phyloP scores from a whole-genome alignment of 2,113 vertebrate genomes.

The Chionis minor region DNA sequence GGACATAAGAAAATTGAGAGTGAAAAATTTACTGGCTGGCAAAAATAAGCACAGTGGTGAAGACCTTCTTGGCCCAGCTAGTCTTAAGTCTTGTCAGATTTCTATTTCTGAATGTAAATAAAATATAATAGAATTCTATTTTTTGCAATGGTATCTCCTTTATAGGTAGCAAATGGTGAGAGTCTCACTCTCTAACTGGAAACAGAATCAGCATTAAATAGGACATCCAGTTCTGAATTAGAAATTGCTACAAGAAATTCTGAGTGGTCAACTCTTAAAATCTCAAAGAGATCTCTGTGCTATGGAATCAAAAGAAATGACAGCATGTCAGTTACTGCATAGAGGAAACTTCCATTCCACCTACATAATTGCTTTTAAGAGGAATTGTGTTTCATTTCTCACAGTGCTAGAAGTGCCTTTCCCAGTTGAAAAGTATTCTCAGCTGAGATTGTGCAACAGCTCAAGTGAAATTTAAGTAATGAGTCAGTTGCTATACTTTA shows the following conservation, averaged over 20 bases:
- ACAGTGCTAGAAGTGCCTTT: background rate
- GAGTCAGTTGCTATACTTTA: background rate
- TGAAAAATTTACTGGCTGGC: background rate
- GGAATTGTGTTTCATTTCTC: background rate
- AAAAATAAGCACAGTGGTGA: background rate
- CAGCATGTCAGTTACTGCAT: background rate
- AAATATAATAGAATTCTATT: background rate
- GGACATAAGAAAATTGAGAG: background rate
- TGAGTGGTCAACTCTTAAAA: background rate
- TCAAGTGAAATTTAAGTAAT: slow-evolving; percentile 8
- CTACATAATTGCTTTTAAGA: background rate
- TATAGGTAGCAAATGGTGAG: background rate
- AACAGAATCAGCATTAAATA: background rate
- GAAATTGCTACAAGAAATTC: background rate
- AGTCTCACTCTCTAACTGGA: background rate
- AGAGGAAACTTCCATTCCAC: background rate
- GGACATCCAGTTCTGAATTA: background rate
- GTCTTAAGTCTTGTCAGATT: background rate
- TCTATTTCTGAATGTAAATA: background rate
- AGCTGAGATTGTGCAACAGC: slow-evolving; percentile 11
- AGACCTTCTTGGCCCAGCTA: background rate
- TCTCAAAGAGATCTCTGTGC: background rate
- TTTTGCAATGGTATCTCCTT: background rate
- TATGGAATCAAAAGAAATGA: background rate
- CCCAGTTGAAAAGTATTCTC: background rate